Percentiles rank a stretch among this genome's conserved stretches.
Evolutionary conservation across 2,797 vertebrate genomes (phyloP).

Genomic region (Avahi laniger): DNA sequence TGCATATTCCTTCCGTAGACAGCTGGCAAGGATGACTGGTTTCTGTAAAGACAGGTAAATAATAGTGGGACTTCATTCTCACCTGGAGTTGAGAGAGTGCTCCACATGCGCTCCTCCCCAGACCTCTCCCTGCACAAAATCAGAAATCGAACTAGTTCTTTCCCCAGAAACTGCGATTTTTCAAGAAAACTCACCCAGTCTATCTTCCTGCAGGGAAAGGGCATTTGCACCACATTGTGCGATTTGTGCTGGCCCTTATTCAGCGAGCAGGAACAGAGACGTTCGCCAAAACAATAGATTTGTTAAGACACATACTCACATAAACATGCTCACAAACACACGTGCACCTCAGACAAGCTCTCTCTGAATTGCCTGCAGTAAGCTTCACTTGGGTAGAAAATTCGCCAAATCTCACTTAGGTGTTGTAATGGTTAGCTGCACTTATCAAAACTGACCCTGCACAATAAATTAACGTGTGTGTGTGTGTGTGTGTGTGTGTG

Average conservation of each 20-base stretch:
- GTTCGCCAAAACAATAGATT: background rate
- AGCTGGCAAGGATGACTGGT: constrained; percentile 87
- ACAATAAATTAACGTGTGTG: background rate
- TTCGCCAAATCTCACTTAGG: background rate
- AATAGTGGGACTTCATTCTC: background rate
- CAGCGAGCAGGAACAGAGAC: background rate
- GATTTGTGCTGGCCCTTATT: background rate
- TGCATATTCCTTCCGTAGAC: constrained; percentile 88
- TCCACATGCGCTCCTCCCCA: background rate
- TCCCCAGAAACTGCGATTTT: background rate
- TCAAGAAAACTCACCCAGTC: background rate
- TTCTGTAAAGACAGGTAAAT: constrained; percentile 81
- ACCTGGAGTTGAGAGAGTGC: background rate
- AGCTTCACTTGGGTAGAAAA: background rate
- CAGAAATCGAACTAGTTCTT: background rate
- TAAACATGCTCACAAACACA: background rate
- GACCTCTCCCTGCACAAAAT: background rate
- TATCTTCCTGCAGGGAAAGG: background rate
- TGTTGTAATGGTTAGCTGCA: background rate
- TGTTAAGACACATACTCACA: background rate
- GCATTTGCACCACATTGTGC: background rate
- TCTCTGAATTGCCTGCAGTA: background rate
- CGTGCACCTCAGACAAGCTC: background rate
- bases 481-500: background rate
- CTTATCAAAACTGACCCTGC: background rate